Evolutionary conservation across 2,888 invertebrate species (phyloP).

Genomic region (Anorthoa munda): DNA sequence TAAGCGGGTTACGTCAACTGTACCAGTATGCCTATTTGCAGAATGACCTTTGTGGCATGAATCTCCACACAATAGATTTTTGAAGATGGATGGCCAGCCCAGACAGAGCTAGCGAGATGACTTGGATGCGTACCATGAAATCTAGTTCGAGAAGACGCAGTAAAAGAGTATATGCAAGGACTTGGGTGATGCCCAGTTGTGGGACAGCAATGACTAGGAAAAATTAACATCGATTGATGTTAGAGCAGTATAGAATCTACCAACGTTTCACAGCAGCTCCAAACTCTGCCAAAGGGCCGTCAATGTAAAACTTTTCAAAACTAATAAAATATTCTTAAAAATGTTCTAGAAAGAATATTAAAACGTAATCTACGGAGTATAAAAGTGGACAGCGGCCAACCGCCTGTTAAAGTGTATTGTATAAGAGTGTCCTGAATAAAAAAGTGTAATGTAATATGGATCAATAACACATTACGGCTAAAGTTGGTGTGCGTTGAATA

Average conservation of each 20-base stretch:
- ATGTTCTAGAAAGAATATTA: conserved; percentile 58
- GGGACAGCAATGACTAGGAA: background rate
- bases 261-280: background rate
- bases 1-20: background rate
- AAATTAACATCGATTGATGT: background rate
- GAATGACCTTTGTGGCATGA: background rate
- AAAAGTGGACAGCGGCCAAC: conserved; percentile 51
- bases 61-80: background rate
- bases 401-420: conserved; percentile 31
- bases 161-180: background rate
- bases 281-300: conserved; percentile 38
- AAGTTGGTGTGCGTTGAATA: conserved; percentile 49
- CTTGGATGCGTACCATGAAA: background rate
- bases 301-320: conserved; percentile 48
- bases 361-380: conserved; percentile 56
- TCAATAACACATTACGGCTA: conserved; percentile 60
- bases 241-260: background rate
- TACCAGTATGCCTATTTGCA: background rate
- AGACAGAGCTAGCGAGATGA: background rate
- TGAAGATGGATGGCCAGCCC: background rate
- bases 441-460: conserved; percentile 54
- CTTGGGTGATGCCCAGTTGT: background rate
- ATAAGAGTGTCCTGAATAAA: conserved; percentile 31
- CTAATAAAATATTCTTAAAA: conserved; percentile 54
- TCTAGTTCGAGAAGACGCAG: background rate